Conservation (phyloP, 2,888 invertebrate species). For the Falcaria lacertinaria region DNA sequence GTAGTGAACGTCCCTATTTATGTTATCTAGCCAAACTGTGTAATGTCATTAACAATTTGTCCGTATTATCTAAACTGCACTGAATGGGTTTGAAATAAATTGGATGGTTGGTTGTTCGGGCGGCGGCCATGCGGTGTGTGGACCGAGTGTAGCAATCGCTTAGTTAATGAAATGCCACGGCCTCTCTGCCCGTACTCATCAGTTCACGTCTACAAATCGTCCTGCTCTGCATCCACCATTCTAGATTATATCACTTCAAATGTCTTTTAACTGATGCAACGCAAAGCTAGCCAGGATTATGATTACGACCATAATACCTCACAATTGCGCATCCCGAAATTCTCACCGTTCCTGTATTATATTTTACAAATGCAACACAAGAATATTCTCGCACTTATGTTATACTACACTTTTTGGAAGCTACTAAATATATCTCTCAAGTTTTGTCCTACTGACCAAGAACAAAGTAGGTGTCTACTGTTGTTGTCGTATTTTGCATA, state of each 20-base stretch:
- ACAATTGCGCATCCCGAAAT: no score
- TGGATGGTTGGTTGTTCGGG: slow-evolving; percentile 26
- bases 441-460: no score
- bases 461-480: no score
- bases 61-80: slow-evolving; percentile 2
- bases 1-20: neutral
- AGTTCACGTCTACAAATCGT: slow-evolving; percentile 10
- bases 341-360: no score
- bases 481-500: no score
- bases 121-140: slow-evolving; percentile 4
- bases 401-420: no score
- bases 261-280: neutral
- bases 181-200: slow-evolving; percentile 19
- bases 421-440: no score
- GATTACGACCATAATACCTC: no score
- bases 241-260: neutral
- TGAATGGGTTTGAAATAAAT: slow-evolving; percentile 8
- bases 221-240: neutral
- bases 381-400: no score
- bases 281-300: no score
- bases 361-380: no score
- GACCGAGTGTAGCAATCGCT: slow-evolving; percentile 29
- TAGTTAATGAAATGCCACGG: slow-evolving; percentile 37
- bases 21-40: neutral
- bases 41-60: neutral